Evolutionary conservation across 2,888 invertebrate species (phyloP).

Genomic region (Lithophane leautieri): DNA sequence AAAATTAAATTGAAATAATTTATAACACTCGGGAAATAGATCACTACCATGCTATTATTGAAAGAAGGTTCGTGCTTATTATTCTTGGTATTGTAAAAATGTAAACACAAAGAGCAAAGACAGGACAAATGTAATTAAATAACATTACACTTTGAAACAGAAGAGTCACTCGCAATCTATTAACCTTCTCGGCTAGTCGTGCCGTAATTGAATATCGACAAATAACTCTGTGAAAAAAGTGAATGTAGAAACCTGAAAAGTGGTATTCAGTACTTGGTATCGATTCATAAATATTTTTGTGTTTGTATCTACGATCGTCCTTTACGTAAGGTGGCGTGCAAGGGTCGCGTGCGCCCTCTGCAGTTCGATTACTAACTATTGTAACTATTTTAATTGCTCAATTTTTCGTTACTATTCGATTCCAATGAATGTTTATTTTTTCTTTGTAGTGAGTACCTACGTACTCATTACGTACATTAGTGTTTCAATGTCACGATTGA

Average conservation of each 20-base stretch:
- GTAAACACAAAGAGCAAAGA: background rate
- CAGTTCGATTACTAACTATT: conserved; percentile 61
- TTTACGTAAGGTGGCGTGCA: conserved; percentile 69
- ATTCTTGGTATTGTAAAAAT: conserved; percentile 10
- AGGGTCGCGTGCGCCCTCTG: conserved; percentile 64
- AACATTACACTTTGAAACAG: conserved; percentile 42
- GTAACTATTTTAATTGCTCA: conserved; percentile 66
- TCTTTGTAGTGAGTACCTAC: conserved; percentile 28
- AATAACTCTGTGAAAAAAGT: conserved; percentile 43
- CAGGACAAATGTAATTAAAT: conserved; percentile 29
- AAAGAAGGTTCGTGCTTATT: conserved; percentile 7
- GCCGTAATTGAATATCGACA: conserved; percentile 45
- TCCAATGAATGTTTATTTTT: conserved; percentile 44
- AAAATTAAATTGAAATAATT: conserved; percentile 34
- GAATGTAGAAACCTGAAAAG: conserved; percentile 43
- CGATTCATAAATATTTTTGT: conserved; percentile 58
- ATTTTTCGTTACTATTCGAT: conserved; percentile 59
- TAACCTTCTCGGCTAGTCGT: conserved; percentile 14
- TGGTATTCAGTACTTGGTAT: conserved; percentile 43
- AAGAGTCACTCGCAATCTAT: conserved; percentile 30
- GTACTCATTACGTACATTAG: background rate
- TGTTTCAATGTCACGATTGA: conserved; percentile 39
- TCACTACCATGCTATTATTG: conserved; percentile 10
- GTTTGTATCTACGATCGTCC: conserved; percentile 59
- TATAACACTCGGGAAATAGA: conserved; percentile 27